A percentile compares a stretch with the other conserved stretches of the same genome.
phyloP scores from a whole-genome alignment of 2,888 invertebrate species.

The Elmis aenea region DNA sequence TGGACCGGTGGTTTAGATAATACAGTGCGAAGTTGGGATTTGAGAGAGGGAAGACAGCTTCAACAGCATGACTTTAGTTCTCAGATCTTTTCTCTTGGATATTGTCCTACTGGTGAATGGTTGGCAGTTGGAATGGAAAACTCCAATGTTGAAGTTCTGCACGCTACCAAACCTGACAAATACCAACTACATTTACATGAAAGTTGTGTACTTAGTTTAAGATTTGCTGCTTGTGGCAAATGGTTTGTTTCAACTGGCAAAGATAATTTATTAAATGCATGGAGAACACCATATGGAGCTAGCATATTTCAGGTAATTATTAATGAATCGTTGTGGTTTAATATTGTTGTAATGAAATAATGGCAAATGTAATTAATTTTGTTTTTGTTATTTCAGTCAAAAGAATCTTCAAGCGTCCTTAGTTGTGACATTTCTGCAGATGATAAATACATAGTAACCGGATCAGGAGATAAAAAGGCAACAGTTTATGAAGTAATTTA shows the following conservation, averaged over 20 bases:
- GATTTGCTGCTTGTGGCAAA: constrained; percentile 90
- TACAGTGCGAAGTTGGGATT: constrained; percentile 87
- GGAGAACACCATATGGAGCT: constrained; percentile 92
- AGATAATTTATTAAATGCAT: constrained; percentile 90
- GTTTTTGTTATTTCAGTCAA: constrained; percentile 59
- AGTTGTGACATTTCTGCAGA: constrained; percentile 96
- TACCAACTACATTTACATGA: constrained; percentile 95
- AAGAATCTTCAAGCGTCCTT: constrained; percentile 92
- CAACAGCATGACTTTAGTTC: constrained; percentile 92
- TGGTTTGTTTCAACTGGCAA: constrained; percentile 96
- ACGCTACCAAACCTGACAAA: constrained; percentile 85
- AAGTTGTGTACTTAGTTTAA: constrained; percentile 88
- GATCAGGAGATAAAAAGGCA: constrained; percentile 95
- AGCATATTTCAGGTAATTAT: constrained; percentile 82
- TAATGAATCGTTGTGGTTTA: constrained; percentile 10
- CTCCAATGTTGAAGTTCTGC: constrained; percentile 88
- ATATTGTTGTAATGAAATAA: constrained; percentile 1
- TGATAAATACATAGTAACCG: constrained; percentile 94
- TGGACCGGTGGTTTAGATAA: constrained; percentile 97
- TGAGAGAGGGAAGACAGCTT: constrained; percentile 84
- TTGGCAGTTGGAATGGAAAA: constrained; percentile 96
- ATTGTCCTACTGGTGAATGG: constrained; percentile 94
- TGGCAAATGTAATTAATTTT: constrained; percentile 17
- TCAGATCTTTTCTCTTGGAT: constrained; percentile 91
- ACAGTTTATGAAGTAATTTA: constrained; percentile 94